Conservation (phyloP, 1,140 invertebrate genomes). For the Drosophila cardini region DNA sequence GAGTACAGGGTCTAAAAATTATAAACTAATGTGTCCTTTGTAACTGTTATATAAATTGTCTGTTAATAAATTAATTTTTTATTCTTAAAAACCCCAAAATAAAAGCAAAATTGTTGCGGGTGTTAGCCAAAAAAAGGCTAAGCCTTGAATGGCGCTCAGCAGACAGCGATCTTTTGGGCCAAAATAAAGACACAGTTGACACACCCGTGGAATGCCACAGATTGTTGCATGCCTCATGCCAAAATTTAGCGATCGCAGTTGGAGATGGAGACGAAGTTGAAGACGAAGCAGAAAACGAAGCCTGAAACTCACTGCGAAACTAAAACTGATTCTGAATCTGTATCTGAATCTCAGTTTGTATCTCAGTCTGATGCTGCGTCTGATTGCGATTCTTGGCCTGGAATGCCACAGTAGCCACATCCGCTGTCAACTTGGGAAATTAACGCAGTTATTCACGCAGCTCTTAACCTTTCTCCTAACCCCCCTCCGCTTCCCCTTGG, state of each 20-base stretch:
- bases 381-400: not conserved
- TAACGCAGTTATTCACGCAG: conserved; percentile 80
- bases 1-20: no score
- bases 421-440: conserved; percentile 77
- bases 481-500: conserved; percentile 1
- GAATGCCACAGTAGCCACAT: conserved; percentile 72
- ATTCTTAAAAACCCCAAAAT: no score
- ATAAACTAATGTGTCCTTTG: no score
- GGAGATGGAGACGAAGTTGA: conserved; percentile 24
- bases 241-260: conserved; percentile 41
- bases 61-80: no score
- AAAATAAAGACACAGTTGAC: conserved; percentile 59
- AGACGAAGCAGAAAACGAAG: not conserved
- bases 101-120: no score
- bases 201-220: conserved; percentile 58
- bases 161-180: conserved; percentile 39
- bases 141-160: conserved; percentile 66
- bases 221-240: conserved; percentile 49
- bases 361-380: not conserved
- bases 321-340: not conserved
- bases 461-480: conserved; percentile 1
- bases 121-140: no score
- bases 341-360: not conserved
- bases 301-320: not conserved
- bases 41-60: no score